Conservation (phyloP, 2,113 vertebrate species). For the Lycocorax pyrrhopterus region DNA sequence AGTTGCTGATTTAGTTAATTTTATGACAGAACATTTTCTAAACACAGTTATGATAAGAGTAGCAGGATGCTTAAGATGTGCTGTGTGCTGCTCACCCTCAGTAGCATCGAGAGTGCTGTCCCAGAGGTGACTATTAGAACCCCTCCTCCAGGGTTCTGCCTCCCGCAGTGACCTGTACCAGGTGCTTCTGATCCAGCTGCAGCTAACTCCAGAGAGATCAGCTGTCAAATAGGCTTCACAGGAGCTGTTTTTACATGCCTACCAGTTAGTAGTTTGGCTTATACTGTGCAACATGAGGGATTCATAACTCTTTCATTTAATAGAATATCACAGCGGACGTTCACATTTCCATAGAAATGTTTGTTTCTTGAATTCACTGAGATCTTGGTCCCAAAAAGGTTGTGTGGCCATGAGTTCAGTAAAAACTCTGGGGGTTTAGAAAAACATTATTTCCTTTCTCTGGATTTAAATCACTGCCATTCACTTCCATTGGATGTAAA, state of each 20-base stretch:
- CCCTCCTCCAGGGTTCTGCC: neutral
- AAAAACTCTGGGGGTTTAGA: neutral
- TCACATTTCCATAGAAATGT: neutral
- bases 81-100: neutral
- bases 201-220: neutral
- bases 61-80: neutral
- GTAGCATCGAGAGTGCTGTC: neutral
- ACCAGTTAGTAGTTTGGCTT: neutral
- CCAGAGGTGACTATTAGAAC: neutral
- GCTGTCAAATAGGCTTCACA: neutral
- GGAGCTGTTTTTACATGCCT: neutral
- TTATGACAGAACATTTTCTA: neutral
- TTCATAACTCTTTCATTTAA: neutral
- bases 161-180: accelerated
- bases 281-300: neutral
- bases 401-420: neutral
- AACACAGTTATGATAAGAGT: neutral
- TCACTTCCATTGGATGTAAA: neutral
- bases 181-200: neutral
- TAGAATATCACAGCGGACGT: neutral
- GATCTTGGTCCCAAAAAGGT: neutral
- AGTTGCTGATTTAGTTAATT: neutral
- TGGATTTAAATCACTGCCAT: neutral
- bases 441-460: neutral
- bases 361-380: neutral